Percentiles rank a stretch among this genome's conserved stretches.
Conservation (phyloP, 37 sponge, comb jelly and placozoan genomes). For the Amphimedon queenslandica region DNA sequence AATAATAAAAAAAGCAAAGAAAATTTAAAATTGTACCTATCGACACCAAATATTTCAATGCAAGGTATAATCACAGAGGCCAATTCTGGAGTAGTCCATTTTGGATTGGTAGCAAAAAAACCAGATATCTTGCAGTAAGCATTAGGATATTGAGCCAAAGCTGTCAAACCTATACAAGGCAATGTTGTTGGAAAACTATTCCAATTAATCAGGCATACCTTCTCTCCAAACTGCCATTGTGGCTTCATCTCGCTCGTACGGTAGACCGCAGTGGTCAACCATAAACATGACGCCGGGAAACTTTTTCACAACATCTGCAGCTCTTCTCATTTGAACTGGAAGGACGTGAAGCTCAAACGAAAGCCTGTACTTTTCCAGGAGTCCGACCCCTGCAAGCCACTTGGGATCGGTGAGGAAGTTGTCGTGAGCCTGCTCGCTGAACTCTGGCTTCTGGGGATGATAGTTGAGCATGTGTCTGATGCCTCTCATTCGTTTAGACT, state of each 20-base stretch:
- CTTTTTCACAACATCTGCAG: conserved; percentile 45
- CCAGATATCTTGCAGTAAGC: conserved; percentile 67
- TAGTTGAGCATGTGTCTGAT: conserved; percentile 79
- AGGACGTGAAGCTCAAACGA: conserved; percentile 80
- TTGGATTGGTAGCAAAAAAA: conserved; percentile 56
- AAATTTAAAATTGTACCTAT: conserved; percentile 44
- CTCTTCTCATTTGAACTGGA: conserved; percentile 54
- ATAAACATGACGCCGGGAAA: conserved; percentile 74
- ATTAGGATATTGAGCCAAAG: conserved; percentile 54
- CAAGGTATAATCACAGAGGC: conserved; percentile 34
- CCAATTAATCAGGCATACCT: conserved; percentile 25
- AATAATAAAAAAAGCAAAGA: background rate
- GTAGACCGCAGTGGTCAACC: conserved; percentile 81
- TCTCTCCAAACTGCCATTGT: conserved; percentile 77
- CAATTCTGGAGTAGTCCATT: conserved; percentile 43
- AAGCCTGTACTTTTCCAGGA: conserved; percentile 68
- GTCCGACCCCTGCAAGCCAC: conserved; percentile 69
- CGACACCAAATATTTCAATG: conserved; percentile 56
- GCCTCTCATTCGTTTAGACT: conserved; percentile 59
- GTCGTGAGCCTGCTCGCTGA: conserved; percentile 48
- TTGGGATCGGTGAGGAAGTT: conserved; percentile 62
- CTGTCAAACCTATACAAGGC: conserved; percentile 42
- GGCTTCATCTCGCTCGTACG: conserved; percentile 61
- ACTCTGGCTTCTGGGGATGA: conserved; percentile 58
- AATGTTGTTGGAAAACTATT: background rate